These are phyloP conservation scores for Brachyptera risi DNA, from an alignment of 2,888 invertebrate species.

Conservation along the genomic window DNA sequence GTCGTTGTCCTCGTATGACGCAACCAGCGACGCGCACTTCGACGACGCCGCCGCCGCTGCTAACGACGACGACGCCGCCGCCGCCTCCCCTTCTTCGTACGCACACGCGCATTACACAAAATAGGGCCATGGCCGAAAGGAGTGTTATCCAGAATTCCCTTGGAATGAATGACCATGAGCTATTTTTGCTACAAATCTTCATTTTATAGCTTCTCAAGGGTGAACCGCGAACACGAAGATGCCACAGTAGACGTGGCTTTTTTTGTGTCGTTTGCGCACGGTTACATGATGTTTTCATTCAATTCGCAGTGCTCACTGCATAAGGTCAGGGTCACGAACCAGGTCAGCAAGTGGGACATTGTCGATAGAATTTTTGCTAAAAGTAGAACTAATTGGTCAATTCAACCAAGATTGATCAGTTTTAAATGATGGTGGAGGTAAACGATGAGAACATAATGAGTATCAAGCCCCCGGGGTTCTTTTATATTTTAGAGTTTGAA, in stretches of 20 bases:
- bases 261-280: not conserved
- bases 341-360: not conserved
- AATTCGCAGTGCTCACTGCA: not conserved
- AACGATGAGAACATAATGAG: too few relatives aligned
- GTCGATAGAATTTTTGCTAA: too few relatives aligned
- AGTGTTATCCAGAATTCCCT: not conserved
- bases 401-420: too few relatives aligned
- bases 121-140: slow-evolving; percentile 26
- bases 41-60: slow-evolving; percentile 26
- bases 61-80: slow-evolving; percentile 3
- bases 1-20: slow-evolving; percentile 39
- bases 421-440: too few relatives aligned
- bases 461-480: too few relatives aligned
- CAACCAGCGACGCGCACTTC: slow-evolving; percentile 25
- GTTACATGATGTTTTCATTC: not conserved
- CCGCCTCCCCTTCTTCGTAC: not conserved
- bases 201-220: not conserved
- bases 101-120: slow-evolving; percentile 8
- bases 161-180: slow-evolving; percentile 2
- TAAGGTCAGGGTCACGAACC: not conserved
- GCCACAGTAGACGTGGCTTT: too few relatives aligned
- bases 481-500: too few relatives aligned
- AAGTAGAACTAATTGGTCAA: too few relatives aligned
- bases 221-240: not conserved
- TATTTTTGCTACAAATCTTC: not conserved